Evolutionary conservation across 2,888 invertebrate genomes (phyloP), one percentile per base, ranked within the genome.

Genomic region (Tenodera sinensis): DNA sequence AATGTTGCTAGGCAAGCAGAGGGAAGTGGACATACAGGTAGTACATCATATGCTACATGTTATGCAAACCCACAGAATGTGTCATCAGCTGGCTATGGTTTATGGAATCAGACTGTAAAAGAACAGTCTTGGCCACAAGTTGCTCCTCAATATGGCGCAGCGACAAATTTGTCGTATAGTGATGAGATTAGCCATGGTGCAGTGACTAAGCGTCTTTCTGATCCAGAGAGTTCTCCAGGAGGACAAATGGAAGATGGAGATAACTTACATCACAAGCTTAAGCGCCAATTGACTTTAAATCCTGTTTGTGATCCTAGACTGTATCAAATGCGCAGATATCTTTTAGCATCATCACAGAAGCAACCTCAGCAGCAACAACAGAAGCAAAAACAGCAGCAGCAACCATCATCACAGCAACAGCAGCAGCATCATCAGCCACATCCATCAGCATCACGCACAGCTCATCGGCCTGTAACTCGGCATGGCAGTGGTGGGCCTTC

Each of bases 211-310:
- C 93, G 93, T 47, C 91, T 93, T 12, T 93, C 93, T 7, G 93
- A 91, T 47, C 86, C 93, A 90, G 90, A 90, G 47, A 83, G 30
- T 47, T 87, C 90, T 28, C 88, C 90, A 27, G 54, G 81, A 88
- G 54, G 47, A 89, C 54, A 84, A 7, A 54, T 84, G 14, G 90
- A 89, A 34, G 85, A 47, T 20, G 84, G 89, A 47, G 94, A 94
- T 0, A 97, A 97, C 92, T 94, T 96, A 90, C 98, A 98, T 92
- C 94, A 96, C 89, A 97, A 97, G 93, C 94, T 98, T 71, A 96
- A 96, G 91, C 94, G 98, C 8, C 97, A 97, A 92, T 94, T 97
- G 85, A 97, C 97, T 25, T 93, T 98, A n/a, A 97, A 97, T 93
- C 97, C 97, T 0, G 94, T 94, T 28, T 96, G 96, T 91, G 98